Evolutionary conservation across 2,797 vertebrate genomes (phyloP), one percentile per base, ranked within the genome.

Genomic region (Ciconia nigra): DNA sequence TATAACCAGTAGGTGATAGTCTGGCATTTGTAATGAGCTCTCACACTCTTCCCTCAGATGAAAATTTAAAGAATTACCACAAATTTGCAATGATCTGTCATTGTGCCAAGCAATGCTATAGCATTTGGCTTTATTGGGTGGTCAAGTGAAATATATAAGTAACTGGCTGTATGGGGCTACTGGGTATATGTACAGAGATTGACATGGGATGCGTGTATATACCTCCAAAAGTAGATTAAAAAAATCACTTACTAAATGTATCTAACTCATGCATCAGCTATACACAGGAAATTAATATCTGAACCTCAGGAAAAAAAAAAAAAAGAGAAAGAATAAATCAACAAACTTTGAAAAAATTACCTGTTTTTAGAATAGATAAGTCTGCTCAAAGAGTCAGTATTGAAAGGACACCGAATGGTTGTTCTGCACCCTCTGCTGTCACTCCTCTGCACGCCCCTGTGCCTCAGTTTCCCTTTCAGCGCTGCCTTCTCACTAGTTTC

Each of bases 291-390:
- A 83, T 59, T 35, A 55, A 63, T 31, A 25, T 16, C 44, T 70
- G 31, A 89, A 42, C 4, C 24, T 67, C 7, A 3, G 15, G 0
- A 5, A 3, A 0, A 24, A 47, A 35, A 7, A 4, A 1, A 25
- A 47, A 37, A 7, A 2, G 4, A 37, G 5, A 58, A 55, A 49
- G 24, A 44, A 6, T 51, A 59, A 57, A 86, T 46, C 29, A 61
- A 31, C 16, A 63, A 28, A 41, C 24, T 59, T 29, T 18, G 25
- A 46, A 91, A 73, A n/a, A 39, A 5, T 2, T 6, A 9, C 10
- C 6, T 33, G 3, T 5, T 80, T 87, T 92, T 67, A 59, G 21
- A 58, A 67, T 41, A 84, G 80, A 42, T 16, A 63, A 47, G 1
- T 37, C 4, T 44, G 35, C 21, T 41, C 8, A 58, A 69, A 44